Percentiles rank a stretch among this genome's conserved stretches.
phyloP scores from a whole-genome alignment of 1,140 invertebrate species.

The Zaprionus camerounensis region DNA sequence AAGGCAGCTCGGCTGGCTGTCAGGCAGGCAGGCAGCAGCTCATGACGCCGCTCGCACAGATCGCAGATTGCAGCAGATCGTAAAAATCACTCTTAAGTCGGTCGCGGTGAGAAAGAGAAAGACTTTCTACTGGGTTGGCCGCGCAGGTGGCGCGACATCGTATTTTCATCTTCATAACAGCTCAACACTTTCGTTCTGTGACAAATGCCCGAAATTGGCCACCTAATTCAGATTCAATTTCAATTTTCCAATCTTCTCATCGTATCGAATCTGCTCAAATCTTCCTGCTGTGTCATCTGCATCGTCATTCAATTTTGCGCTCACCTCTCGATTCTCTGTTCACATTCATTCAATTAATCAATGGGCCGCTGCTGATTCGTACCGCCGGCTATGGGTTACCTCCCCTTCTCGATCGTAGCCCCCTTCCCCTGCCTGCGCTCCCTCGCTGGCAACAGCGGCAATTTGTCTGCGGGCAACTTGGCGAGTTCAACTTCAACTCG shows the following conservation, averaged over 20 bases:
- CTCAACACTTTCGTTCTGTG: slow-evolving; percentile 45
- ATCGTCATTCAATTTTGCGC: slow-evolving; percentile 37
- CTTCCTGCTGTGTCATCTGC: slow-evolving; percentile 46
- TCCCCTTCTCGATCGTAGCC: background rate
- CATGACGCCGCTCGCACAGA: slow-evolving; percentile 48
- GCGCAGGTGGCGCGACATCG: background rate
- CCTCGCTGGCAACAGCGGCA: slow-evolving; percentile 15
- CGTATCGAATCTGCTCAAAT: slow-evolving; percentile 10
- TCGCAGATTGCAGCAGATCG: slow-evolving; percentile 30
- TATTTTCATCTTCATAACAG: background rate
- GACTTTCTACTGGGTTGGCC: slow-evolving; percentile 5
- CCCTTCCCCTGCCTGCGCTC: background rate
- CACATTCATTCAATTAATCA: slow-evolving; percentile 49
- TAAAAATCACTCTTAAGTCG: slow-evolving; percentile 20
- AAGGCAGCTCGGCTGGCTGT: slow-evolving; percentile 22
- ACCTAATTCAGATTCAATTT: slow-evolving; percentile 62
- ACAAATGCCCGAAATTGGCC: slow-evolving; percentile 68
- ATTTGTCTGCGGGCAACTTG: slow-evolving; percentile 41
- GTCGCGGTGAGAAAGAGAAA: background rate
- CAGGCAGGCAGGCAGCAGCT: slow-evolving; percentile 37
- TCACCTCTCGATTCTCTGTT: slow-evolving; percentile 3
- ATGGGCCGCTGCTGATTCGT: slow-evolving; percentile 33
- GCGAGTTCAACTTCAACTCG: slow-evolving; percentile 11
- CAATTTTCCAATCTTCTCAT: slow-evolving; percentile 17
- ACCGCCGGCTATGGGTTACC: slow-evolving; percentile 40